Base-by-base conservation (phyloP, 2,113 vertebrate genomes). In the Sebastes fasciatus region DNA sequence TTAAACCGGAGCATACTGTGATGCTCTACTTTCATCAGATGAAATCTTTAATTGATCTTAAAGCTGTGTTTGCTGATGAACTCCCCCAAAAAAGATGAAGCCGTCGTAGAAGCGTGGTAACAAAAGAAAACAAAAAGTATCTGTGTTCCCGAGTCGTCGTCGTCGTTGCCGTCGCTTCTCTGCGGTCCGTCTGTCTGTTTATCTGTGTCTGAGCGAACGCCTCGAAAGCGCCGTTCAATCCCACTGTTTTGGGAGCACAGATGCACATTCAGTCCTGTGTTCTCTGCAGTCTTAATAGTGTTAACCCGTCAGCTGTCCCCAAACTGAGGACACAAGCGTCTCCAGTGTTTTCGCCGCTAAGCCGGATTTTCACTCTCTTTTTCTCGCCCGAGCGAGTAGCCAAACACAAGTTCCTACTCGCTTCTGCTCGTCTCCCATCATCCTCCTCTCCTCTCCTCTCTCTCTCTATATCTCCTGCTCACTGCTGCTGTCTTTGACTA, bases 231-330 rank as follows among this genome's bases (percentile, higher is more conserved):
- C 68, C 48, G 60, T 82, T 84, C 83, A 85, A 75, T 93, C 91
- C 83, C 76, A 57, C 63, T 88, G 84, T 79, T 34, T 83, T 87
- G 75, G 83, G 80, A 82, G 87, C 94, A 93, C 93, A 94, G 94
- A 95, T 94, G 92, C 86, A 91, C 89, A 77, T 74, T 90, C 85
- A 82, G 77, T 86, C 77, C 86, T 3, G 80, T 82, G 66, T 87
- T 89, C 90, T 90, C 85, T 52, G 63, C 84, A 55, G 92, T 94
- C 92, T 94, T 95, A 93, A 91, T 93, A 85, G 88, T 90, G 94
- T 92, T 92, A 94, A 94, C 92, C 91, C 91, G 85, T 93, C 94
- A 94, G 92, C 94, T 93, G 93, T 91, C 90, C 87, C 71, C 82
- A 83, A 90, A 87, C 91, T 48, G 57, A 87, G 80, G 83, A 93